Base-by-base conservation (phyloP, 2,797 vertebrate genomes). In the Hypotaenidia okinawae region DNA sequence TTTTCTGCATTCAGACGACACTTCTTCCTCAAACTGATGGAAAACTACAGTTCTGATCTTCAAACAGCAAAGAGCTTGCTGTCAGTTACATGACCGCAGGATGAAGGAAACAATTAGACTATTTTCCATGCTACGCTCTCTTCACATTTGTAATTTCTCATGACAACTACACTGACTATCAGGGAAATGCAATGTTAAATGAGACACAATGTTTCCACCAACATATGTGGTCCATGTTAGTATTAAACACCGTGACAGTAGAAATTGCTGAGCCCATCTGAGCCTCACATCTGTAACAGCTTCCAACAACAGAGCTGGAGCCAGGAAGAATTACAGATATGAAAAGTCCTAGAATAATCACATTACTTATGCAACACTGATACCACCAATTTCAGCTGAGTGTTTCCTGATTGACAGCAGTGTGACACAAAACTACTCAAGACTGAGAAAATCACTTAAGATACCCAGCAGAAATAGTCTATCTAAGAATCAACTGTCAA, bases 321-420 rank as follows among this genome's bases (percentile, higher is more conserved):
- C 80, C 88, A 94, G n/a, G 73, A 94, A 70, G 39, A 93, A 94
- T 75, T 86, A 92, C 33, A 72, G 86, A 90, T 57, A 90, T 11
- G 25, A 95, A 74, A 93, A 92, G 14, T 47, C 43, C 27, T 49
- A 63, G 19, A 63, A 58, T 39, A 90, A 59, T 10, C 79, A 45
- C 3, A 11, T 82, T 89, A 84, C 67, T 91, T 63, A 81, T 0
- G 3, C 51, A 90, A 88, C 76, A 82, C 33, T 63, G 66, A 76
- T 64, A 37, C 69, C 62, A 88, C 15, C 37, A 37, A 90, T 84
- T 86, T 93, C 83, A 86, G 27, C 22, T 7, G 28, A 88, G 18
- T 78, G 75, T 43, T 62, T 88, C 66, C 58, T 57, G 17, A 81
- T 73, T 90, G 33, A 4, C 55, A 90, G 70, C 0, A 77, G 7